These are phyloP conservation scores for Hydraecia micacea DNA, from an alignment of 2,888 invertebrate species.

Conservation along the genomic window DNA sequence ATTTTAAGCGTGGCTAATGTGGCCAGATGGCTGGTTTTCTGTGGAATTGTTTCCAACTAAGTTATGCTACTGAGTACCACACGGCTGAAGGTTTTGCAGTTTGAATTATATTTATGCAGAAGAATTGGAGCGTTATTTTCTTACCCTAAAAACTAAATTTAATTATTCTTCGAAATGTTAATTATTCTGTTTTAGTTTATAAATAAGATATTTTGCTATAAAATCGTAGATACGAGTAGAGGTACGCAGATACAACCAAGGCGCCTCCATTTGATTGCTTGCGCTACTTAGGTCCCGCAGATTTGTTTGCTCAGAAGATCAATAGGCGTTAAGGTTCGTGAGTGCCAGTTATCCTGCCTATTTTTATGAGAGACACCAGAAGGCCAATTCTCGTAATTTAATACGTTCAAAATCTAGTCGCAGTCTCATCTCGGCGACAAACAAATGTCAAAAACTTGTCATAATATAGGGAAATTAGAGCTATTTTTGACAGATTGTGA, in stretches of 20 bases:
- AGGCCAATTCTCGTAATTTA: too few species aligned
- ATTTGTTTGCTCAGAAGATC: not conserved
- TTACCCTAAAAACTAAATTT: not conserved
- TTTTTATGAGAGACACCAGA: not conserved
- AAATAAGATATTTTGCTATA: not conserved
- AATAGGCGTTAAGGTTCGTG: not conserved
- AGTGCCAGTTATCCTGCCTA: not conserved
- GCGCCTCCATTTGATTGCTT: not conserved
- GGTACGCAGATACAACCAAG: not conserved
- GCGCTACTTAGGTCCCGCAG: not conserved
- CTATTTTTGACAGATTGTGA: too few species aligned
- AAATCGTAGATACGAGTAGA: not conserved
- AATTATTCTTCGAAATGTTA: not conserved
- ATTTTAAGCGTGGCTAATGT: conserved; percentile 62
- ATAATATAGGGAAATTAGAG: too few species aligned
- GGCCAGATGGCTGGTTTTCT: conserved; percentile 42
- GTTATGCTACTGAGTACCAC: conserved; percentile 15
- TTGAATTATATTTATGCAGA: not conserved
- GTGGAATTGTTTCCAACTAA: conserved; percentile 38
- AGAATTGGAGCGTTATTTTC: not conserved
- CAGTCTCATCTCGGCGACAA: too few species aligned
- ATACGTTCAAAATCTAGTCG: too few species aligned
- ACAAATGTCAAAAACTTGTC: too few species aligned
- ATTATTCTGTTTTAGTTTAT: not conserved
- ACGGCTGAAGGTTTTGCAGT: conserved; percentile 11